phyloP scores from a whole-genome alignment of 2,888 invertebrate species.

The Tiliacea aurago region DNA sequence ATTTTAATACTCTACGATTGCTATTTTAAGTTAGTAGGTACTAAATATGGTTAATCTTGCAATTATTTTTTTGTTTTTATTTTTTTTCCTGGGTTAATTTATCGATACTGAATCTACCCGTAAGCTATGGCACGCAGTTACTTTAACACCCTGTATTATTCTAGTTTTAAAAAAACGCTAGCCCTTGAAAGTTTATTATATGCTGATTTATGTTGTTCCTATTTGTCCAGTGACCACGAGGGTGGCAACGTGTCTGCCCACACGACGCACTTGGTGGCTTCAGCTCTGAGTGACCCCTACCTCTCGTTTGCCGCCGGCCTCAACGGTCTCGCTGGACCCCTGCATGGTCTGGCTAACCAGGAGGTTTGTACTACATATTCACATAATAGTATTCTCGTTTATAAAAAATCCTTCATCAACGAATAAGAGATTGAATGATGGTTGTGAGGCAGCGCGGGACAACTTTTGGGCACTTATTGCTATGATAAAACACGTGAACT shows the following conservation, averaged over 20 bases:
- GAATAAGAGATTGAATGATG: background rate
- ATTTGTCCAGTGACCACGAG: conserved; percentile 95
- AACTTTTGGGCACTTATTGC: no score
- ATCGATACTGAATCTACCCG: no score
- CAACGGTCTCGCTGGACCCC: conserved; percentile 98
- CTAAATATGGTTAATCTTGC: no score
- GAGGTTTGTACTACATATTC: conserved; percentile 86
- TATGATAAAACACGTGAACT: background rate
- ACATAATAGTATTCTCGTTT: background rate
- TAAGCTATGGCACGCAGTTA: no score
- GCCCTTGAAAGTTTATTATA: background rate
- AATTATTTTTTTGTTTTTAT: no score
- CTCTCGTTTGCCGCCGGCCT: conserved; percentile 97
- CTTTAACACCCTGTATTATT: no score
- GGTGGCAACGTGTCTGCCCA: conserved; percentile 99
- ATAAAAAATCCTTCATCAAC: background rate
- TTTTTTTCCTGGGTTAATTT: no score
- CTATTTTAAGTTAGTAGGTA: no score
- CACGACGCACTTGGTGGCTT: conserved; percentile 97
- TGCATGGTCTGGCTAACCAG: conserved; percentile 99
- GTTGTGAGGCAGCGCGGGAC: background rate
- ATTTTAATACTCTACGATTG: no score
- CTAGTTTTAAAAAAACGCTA: background rate
- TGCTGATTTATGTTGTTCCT: conserved; percentile 14
- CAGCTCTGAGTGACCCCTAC: conserved; percentile 98